These are phyloP conservation scores for Pachydiplax longipennis DNA, from an alignment of 2,888 invertebrate species.

Conservation along the genomic window DNA sequence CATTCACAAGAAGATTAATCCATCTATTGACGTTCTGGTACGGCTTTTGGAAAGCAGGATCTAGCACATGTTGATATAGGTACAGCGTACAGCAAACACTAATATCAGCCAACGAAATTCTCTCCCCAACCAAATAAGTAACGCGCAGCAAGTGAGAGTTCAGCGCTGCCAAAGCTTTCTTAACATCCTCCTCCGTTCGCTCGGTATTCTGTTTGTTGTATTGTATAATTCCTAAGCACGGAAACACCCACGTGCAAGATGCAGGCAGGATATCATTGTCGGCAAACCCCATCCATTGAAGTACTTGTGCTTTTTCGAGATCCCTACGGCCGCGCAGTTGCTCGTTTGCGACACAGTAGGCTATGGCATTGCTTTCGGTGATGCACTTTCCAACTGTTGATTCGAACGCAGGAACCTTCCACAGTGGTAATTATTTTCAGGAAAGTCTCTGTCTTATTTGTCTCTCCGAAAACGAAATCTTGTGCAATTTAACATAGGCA, in stretches of 20 bases:
- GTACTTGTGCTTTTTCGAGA: slow-evolving; percentile 78
- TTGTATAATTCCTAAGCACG: slow-evolving; percentile 90
- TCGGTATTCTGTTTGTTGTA: slow-evolving; percentile 87
- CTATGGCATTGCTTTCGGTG: slow-evolving; percentile 96
- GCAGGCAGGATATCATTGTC: slow-evolving; percentile 94
- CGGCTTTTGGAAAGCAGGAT: slow-evolving; percentile 66
- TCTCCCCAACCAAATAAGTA: slow-evolving; percentile 94
- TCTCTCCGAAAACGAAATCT: slow-evolving; percentile 92
- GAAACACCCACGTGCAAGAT: slow-evolving; percentile 96
- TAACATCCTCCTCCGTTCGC: slow-evolving; percentile 83
- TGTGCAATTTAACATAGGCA: slow-evolving; percentile 81
- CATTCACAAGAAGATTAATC: too few species aligned
- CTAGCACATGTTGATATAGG: slow-evolving; percentile 77
- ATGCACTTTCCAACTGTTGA: slow-evolving; percentile 84
- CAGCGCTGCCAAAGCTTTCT: slow-evolving; percentile 74
- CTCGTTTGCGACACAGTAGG: slow-evolving; percentile 85
- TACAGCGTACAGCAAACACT: slow-evolving; percentile 85
- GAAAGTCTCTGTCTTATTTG: slow-evolving; percentile 86
- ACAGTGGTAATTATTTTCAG: slow-evolving; percentile 94
- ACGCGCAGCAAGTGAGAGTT: slow-evolving; percentile 81
- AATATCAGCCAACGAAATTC: slow-evolving; percentile 95
- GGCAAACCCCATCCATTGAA: slow-evolving; percentile 94
- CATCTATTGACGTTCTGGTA: slow-evolving; percentile 87
- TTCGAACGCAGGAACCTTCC: slow-evolving; percentile 98
- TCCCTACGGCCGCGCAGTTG: slow-evolving; percentile 81